phyloP scores from a whole-genome alignment of 2,113 vertebrate genomes.

The Podarcis cretensis region DNA sequence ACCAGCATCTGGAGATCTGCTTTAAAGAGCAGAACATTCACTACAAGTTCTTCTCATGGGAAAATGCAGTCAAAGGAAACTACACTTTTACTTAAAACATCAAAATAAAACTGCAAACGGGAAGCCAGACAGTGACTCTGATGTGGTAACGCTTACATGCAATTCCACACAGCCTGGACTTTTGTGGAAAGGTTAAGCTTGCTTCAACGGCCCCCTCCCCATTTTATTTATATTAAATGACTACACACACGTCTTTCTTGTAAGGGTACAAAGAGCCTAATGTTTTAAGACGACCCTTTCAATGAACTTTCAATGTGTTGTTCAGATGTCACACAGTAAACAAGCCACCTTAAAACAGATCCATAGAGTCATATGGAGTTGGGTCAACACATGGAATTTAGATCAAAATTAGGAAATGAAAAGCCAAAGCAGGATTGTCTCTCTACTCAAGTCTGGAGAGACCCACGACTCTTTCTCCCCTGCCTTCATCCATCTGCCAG shows the following conservation, averaged over 20 bases:
- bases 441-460: slow-evolving; percentile 52
- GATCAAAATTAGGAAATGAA: slow-evolving; percentile 65
- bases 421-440: slow-evolving; percentile 53
- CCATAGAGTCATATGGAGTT: slow-evolving; percentile 68
- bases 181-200: slow-evolving; percentile 28
- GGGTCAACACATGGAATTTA: slow-evolving; percentile 67
- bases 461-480: neutral
- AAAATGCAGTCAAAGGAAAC: neutral
- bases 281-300: slow-evolving; percentile 62
- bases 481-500: too few species aligned
- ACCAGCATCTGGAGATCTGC: neutral
- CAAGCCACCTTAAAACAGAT: slow-evolving; percentile 73
- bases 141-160: neutral
- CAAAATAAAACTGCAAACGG: neutral
- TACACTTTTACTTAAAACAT: neutral
- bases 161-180: neutral
- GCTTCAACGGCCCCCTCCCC: slow-evolving; percentile 23
- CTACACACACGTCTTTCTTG: neutral
- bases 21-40: neutral
- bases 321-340: slow-evolving; percentile 73
- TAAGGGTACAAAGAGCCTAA: slow-evolving; percentile 36
- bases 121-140: slow-evolving; percentile 10
- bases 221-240: neutral
- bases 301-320: slow-evolving; percentile 69
- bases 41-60: neutral